Evolutionary conservation across 2,888 invertebrate species (phyloP).

Genomic region (Xanthorhoe spadicearia): DNA sequence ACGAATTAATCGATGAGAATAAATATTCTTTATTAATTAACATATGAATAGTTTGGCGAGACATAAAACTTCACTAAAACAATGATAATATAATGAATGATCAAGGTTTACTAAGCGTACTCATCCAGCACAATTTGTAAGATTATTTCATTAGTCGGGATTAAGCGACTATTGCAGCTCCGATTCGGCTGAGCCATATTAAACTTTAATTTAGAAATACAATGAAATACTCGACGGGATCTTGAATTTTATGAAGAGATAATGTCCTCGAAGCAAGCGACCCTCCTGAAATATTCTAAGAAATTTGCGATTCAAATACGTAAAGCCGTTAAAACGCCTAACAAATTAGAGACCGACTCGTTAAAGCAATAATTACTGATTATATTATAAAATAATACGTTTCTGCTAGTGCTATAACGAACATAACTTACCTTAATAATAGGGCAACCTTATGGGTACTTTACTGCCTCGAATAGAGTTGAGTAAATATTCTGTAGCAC

Average conservation of each 20-base stretch:
- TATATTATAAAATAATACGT: constrained; percentile 78
- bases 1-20: constrained; percentile 1
- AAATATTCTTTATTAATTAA: too few species aligned
- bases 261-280: constrained; percentile 80
- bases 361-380: constrained; percentile 83
- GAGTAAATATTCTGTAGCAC: not conserved
- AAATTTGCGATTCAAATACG: constrained; percentile 85
- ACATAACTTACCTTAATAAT: constrained; percentile 16
- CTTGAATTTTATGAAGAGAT: constrained; percentile 84
- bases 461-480: not conserved
- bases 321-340: constrained; percentile 84
- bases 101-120: constrained; percentile 4
- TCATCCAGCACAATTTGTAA: constrained; percentile 16
- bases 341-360: constrained; percentile 84
- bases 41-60: too few species aligned
- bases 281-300: constrained; percentile 83
- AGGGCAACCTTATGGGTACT: not conserved
- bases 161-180: constrained; percentile 30
- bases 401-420: constrained; percentile 44
- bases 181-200: constrained; percentile 55
- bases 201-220: constrained; percentile 74
- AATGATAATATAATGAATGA: not conserved
- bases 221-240: constrained; percentile 77
- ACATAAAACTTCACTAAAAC: not conserved
- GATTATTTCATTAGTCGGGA: constrained; percentile 28